Conservation (phyloP, 2,888 invertebrate genomes). For the Drosophila neonasuta region DNA sequence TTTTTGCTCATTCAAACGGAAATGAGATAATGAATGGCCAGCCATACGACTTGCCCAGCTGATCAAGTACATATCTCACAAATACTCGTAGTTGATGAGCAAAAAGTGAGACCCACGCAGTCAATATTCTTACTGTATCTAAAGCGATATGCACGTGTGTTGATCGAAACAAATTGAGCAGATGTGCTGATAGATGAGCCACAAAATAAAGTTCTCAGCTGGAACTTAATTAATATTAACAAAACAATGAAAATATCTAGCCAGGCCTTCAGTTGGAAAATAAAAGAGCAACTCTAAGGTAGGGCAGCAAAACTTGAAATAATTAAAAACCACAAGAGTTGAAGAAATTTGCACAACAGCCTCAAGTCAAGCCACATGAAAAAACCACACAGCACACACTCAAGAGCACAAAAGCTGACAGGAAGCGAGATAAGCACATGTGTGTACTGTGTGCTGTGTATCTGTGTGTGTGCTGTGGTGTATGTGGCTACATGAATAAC, state of each 20-base stretch:
- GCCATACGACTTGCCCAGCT: constrained; percentile 25
- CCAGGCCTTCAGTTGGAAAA: constrained; percentile 36
- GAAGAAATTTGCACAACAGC: constrained; percentile 47
- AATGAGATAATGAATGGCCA: constrained; percentile 74
- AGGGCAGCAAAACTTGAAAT: constrained; percentile 57
- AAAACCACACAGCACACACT: constrained; percentile 47
- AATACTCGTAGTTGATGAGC: constrained; percentile 36
- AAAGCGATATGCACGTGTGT: constrained; percentile 9
- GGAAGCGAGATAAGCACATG: constrained; percentile 55
- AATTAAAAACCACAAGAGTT: constrained; percentile 71
- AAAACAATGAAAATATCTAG: background rate
- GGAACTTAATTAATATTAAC: constrained; percentile 53
- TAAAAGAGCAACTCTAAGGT: constrained; percentile 9
- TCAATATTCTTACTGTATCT: background rate
- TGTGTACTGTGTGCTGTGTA: constrained; percentile 8
- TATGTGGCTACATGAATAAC: constrained; percentile 27
- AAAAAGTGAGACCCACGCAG: constrained; percentile 44
- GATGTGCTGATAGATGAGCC: background rate
- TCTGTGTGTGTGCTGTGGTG: constrained; percentile 5
- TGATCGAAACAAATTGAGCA: constrained; percentile 28
- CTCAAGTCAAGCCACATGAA: constrained; percentile 50
- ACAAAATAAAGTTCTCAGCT: constrained; percentile 1
- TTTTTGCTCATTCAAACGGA: constrained; percentile 73
- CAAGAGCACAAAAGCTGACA: constrained; percentile 36
- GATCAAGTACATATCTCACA: constrained; percentile 19